phyloP scores from a whole-genome alignment of 2,888 invertebrate genomes.

The Pteria penguin region DNA sequence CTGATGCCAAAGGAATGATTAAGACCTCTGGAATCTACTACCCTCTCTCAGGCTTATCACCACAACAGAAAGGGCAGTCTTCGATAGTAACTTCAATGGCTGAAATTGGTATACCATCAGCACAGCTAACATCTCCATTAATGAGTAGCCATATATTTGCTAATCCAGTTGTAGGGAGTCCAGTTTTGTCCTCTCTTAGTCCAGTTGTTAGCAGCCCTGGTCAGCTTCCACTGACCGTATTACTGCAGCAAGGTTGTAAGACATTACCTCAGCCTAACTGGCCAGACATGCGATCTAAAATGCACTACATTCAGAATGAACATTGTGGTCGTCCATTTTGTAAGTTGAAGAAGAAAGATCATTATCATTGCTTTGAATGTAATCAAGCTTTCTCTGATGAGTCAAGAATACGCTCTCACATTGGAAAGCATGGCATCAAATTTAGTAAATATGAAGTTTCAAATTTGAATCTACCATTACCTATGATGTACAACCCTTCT shows the following conservation, averaged over 20 bases:
- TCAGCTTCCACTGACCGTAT: slow-evolving; percentile 59
- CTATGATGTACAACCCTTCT: slow-evolving; percentile 10
- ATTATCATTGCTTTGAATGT: slow-evolving; percentile 90
- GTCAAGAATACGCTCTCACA: slow-evolving; percentile 85
- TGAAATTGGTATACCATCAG: background rate
- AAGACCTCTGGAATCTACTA: slow-evolving; percentile 96
- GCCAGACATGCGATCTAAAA: slow-evolving; percentile 65
- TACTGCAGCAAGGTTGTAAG: slow-evolving; percentile 62
- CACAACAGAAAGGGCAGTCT: slow-evolving; percentile 21
- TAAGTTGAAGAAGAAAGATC: slow-evolving; percentile 88
- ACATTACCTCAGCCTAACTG: slow-evolving; percentile 63
- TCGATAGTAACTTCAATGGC: slow-evolving; percentile 30
- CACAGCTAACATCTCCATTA: slow-evolving; percentile 1
- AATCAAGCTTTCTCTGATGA: slow-evolving; percentile 90
- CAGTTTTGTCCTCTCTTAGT: background rate
- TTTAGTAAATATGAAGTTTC: slow-evolving; percentile 53
- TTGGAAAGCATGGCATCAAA: slow-evolving; percentile 84
- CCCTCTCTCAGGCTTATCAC: slow-evolving; percentile 83
- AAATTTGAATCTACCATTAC: background rate
- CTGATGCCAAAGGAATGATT: slow-evolving; percentile 77
- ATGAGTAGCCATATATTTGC: slow-evolving; percentile 7
- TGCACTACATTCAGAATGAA: slow-evolving; percentile 73
- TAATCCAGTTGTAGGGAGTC: slow-evolving; percentile 37
- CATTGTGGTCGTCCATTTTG: slow-evolving; percentile 88
- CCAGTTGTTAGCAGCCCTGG: slow-evolving; percentile 11